Percentiles rank a stretch among this genome's conserved stretches.
Conservation (phyloP, 2,888 invertebrate species). For the Celastrina argiolus region DNA sequence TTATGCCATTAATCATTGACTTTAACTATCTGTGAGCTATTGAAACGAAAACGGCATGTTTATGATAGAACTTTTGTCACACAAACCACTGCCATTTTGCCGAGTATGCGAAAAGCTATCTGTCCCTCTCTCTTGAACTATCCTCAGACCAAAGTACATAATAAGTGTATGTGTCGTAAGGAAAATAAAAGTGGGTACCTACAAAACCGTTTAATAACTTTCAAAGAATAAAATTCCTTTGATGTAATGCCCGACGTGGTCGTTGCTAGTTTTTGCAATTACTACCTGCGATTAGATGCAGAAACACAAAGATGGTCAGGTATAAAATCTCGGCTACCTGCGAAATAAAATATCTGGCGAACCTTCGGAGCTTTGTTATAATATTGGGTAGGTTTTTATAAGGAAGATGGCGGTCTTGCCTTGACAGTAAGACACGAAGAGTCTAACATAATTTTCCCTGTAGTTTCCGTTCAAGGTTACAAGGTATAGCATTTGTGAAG, state of each 20-base stretch:
- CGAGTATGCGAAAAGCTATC: too few relatives aligned
- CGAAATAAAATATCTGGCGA: not conserved
- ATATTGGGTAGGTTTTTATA: not conserved
- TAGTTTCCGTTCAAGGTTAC: not conserved
- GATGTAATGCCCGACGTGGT: not conserved
- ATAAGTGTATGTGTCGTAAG: not conserved
- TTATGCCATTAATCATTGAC: too few relatives aligned
- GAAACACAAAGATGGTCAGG: constrained; percentile 13
- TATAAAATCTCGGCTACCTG: constrained; percentile 7
- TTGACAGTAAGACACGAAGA: not conserved
- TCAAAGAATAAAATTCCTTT: not conserved
- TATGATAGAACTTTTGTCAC: too few relatives aligned
- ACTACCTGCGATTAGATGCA: constrained; percentile 6
- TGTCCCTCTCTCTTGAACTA: too few relatives aligned
- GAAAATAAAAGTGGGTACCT: not conserved
- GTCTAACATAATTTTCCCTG: too few relatives aligned
- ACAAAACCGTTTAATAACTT: not conserved
- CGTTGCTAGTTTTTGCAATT: not conserved
- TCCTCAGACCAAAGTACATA: too few relatives aligned
- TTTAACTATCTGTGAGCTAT: too few relatives aligned
- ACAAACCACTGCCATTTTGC: too few relatives aligned
- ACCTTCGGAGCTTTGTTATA: not conserved
- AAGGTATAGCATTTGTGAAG: too few relatives aligned
- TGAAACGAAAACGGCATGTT: too few relatives aligned
- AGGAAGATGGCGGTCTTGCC: not conserved